Evolutionary conservation across 1,140 invertebrate species (phyloP), one percentile per base, ranked within the genome.

Genomic region (Alviniconcha marisindica): DNA sequence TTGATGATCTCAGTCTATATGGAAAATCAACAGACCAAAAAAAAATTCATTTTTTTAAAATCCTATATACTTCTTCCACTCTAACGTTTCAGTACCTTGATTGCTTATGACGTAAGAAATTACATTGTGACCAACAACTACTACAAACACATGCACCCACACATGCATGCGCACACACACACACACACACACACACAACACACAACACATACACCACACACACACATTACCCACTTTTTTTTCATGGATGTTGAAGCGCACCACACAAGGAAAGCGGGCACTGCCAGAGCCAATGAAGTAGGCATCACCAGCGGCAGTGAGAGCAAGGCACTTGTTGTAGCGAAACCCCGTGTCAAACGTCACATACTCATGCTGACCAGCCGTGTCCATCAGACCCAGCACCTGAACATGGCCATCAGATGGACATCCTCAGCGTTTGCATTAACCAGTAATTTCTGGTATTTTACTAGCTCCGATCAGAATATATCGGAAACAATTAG

Each of bases 231-330:
- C 56, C 42, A 92, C 91, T 87, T 91, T 31, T 74, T 76, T 81
- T 66, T 82, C 85, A 0, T 87, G 73, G 21, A 86, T 60, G 77
- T 90, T 83, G 21, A 91, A 83, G 60, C 86, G 78, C 31, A 91
- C 84, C 12, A 92, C 82, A 79, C 84, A 87, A 40, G 85, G 83
- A 77, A 89, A 91, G 40, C 84, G 81, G 33, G 84, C 87, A 21
- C 85, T 82, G 81, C 90, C 90, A 66, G 84, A 87, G 21, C 88
- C 90, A 15, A 89, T 86, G 84, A 90, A 91, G 82, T 88, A 92
- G 0, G 89, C 74, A 51, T 84, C 42, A 12, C 90, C 90, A 60
- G 86, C 80, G 21, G 66, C n/a, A 10, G 81, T 79, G 63, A 87
- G 73, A 36, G 84, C 86, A 1, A 90, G 51, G 79, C 78, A 82